phyloP scores from a whole-genome alignment of 2,113 vertebrate genomes.

The Neodontobutis hainanensis region DNA sequence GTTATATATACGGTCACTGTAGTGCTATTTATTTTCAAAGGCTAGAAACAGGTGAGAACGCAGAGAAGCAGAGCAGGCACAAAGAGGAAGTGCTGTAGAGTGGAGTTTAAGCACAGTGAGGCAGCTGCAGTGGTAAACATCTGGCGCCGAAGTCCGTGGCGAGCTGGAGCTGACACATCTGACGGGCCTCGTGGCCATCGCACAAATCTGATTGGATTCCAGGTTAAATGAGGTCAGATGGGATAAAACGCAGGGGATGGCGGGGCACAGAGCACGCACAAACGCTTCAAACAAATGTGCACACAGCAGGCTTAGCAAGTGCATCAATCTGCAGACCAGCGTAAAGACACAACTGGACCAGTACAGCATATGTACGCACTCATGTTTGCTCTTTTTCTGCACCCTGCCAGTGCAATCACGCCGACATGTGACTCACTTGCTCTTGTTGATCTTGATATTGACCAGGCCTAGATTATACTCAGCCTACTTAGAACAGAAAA shows the following conservation, averaged over 20 bases:
- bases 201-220: conserved; percentile 63
- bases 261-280: not conserved
- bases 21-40: too few species aligned
- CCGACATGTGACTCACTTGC: conserved; percentile 38
- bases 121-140: conserved; percentile 51
- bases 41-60: too few species aligned
- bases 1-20: too few species aligned
- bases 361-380: not conserved
- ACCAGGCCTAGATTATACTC: conserved; percentile 40
- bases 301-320: not conserved
- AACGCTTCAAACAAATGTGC: conserved; percentile 4
- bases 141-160: conserved; percentile 45
- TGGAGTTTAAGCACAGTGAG: conserved; percentile 9
- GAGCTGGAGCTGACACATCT: conserved; percentile 52
- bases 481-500: conserved; percentile 26
- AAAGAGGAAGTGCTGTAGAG: not conserved
- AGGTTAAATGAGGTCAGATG: conserved; percentile 56
- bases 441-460: conserved; percentile 41
- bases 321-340: not conserved
- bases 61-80: not conserved
- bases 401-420: conserved; percentile 6
- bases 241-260: conserved; percentile 32
- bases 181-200: conserved; percentile 25
- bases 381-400: conserved; percentile 3
- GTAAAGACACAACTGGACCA: not conserved